A percentile compares a stretch with the other conserved stretches of the same genome.
Evolutionary conservation across 2,113 vertebrate genomes (phyloP).

Genomic region (Haliaeetus leucogaster): DNA sequence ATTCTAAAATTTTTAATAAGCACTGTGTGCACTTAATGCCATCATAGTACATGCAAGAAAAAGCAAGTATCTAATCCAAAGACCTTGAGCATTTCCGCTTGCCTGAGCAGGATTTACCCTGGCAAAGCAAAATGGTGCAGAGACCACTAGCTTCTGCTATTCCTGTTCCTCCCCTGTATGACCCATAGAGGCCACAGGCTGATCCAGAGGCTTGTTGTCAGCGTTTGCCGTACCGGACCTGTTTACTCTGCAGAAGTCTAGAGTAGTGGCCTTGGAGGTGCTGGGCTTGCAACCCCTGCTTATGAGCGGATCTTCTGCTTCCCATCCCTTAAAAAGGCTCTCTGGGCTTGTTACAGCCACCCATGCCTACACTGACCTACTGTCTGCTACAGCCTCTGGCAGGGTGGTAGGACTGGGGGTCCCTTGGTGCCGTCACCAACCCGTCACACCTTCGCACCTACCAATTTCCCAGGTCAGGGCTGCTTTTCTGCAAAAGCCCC

Average conservation of each 20-base stretch:
- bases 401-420: too few species aligned
- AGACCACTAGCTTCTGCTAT: background rate
- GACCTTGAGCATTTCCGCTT: background rate
- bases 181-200: background rate
- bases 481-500: background rate
- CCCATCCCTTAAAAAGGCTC: background rate
- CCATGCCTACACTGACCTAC: fast-evolving
- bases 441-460: background rate
- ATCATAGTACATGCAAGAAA: background rate
- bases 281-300: background rate
- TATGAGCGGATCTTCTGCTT: background rate
- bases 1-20: background rate
- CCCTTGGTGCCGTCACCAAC: background rate
- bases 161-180: background rate
- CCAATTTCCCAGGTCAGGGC: background rate
- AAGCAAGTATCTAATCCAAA: background rate
- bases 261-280: background rate
- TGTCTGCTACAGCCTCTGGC: background rate
- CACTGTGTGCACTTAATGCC: background rate
- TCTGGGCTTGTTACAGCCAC: background rate
- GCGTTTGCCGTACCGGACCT: background rate
- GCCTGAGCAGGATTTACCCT: background rate
- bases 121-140: background rate
- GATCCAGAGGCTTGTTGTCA: background rate
- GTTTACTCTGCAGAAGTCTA: background rate